Evolutionary conservation across 2,113 vertebrate species (phyloP).

Genomic region (Aphyosemion australe): DNA sequence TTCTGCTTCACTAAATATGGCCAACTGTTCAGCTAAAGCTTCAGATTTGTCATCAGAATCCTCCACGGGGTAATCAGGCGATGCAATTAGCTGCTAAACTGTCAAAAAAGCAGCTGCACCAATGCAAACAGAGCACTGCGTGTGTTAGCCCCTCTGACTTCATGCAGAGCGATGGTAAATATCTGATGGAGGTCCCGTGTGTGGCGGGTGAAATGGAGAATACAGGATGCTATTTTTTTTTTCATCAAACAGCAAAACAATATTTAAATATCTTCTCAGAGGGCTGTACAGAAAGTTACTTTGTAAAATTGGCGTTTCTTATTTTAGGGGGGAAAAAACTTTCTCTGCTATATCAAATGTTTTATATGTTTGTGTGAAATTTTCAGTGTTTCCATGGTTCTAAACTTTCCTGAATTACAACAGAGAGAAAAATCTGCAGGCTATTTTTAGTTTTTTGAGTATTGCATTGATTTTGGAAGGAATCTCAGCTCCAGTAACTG

Average conservation of each 20-base stretch:
- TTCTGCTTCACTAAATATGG: neutral
- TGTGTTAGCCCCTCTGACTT: neutral
- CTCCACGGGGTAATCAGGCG: slow-evolving; percentile 1
- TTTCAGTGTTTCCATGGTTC: too few species aligned
- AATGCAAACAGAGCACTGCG: neutral
- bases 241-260: neutral
- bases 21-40: neutral
- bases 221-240: neutral
- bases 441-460: too few species aligned
- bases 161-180: neutral
- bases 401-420: neutral
- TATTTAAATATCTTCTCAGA: neutral
- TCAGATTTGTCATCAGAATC: neutral
- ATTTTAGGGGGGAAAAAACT: neutral
- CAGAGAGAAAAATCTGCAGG: neutral
- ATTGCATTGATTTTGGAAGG: neutral
- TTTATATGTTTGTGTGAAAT: too few species aligned
- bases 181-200: neutral
- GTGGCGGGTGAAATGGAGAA: neutral
- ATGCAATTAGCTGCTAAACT: neutral
- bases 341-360: neutral
- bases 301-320: neutral
- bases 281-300: neutral
- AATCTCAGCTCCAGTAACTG: too few species aligned
- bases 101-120: neutral